Evolutionary conservation across 2,888 invertebrate genomes (phyloP), one percentile per base, ranked within the genome.

Genomic region (Elysia crispata): DNA sequence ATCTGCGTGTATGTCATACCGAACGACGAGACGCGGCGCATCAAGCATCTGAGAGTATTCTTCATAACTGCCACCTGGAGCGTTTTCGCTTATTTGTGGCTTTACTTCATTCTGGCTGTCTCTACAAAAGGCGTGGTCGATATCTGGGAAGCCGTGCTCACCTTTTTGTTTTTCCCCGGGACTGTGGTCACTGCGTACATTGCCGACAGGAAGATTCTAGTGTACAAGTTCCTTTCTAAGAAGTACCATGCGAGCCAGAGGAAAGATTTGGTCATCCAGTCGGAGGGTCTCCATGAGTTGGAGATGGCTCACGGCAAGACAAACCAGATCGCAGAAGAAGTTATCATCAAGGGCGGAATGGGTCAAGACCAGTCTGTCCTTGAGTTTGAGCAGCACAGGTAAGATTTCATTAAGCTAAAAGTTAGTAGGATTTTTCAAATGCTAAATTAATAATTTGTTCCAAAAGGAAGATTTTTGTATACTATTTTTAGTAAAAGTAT

Each of bases 1-100:
- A 94, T 99, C 85, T 99, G 99, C 93, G 94, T 99, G 77, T 93
- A 94, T 85, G 97, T 97, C 79, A 97, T 98, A 87, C 98, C 98
- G 0, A 95, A 95, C 83, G 97, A 96, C 20, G 97, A 98, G 93
- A 95, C 95, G 77, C 94, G 98, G n/a, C 96, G 96, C 91, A 98
- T 98, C 86, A 98, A 98, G 92, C 98, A 99, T 93, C 94, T 98
- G 79, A 94, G 98, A 81, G 99, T 99, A 79, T 99, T 99, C 93
- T 96, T 98, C 91, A 97, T 99, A 79, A 99, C 99, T 18, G 98
- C 99, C 64, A 95, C 96, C 13, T 99, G 98, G 97, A 98, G 98
- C 70, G 94, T 99, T 77, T 98, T 99, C 91, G 99, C 99, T 64
- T 99, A 99, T 93, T 95, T 99, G 76, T 99, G 99, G 99, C 94